Evolutionary conservation across 92 coral and sea anemone species (phyloP).

Genomic region (Plumapathes pennacea): DNA sequence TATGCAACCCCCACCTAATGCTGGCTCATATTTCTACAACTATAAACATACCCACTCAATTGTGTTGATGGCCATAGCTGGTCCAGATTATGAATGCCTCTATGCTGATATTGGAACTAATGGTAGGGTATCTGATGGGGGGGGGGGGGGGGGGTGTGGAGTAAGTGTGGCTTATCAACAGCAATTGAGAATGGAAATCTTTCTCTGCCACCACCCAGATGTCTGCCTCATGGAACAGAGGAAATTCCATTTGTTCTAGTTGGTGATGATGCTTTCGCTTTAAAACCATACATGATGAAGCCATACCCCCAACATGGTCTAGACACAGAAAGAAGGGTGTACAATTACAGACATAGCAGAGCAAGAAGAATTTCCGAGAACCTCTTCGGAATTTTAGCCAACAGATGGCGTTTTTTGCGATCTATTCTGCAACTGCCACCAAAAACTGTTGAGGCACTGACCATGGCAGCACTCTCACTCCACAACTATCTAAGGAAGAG

Average conservation of each 20-base stretch:
- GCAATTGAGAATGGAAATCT: slow-evolving; percentile 37
- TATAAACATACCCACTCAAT: slow-evolving; percentile 41
- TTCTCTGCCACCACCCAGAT: slow-evolving; percentile 34
- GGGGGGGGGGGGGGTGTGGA: slow-evolving; percentile 57
- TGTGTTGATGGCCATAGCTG: slow-evolving; percentile 47
- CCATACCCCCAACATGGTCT: slow-evolving; percentile 50
- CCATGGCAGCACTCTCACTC: slow-evolving; percentile 28
- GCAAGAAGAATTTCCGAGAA: slow-evolving; percentile 46
- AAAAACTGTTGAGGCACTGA: slow-evolving; percentile 7
- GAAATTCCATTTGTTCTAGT: slow-evolving; percentile 42
- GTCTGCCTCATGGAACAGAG: slow-evolving; percentile 32
- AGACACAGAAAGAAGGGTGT: slow-evolving; percentile 26
- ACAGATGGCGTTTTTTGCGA: slow-evolving; percentile 39
- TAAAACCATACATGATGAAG: slow-evolving; percentile 40
- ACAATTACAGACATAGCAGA: slow-evolving; percentile 50
- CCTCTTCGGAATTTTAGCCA: slow-evolving; percentile 46
- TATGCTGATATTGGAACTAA: slow-evolving; percentile 55
- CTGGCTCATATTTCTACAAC: slow-evolving; percentile 43
- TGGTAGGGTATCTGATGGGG: slow-evolving; percentile 57
- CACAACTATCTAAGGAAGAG: slow-evolving; percentile 40
- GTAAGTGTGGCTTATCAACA: slow-evolving; percentile 32
- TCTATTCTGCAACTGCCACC: slow-evolving; percentile 24
- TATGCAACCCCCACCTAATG: slow-evolving; percentile 37
- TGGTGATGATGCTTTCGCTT: slow-evolving; percentile 55
- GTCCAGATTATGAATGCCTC: slow-evolving; percentile 42